Percentiles rank a stretch among this genome's conserved stretches.
These are phyloP conservation scores for Premnoplex brunnescens DNA, from an alignment of 2,797 vertebrate genomes.

Conservation along the genomic window DNA sequence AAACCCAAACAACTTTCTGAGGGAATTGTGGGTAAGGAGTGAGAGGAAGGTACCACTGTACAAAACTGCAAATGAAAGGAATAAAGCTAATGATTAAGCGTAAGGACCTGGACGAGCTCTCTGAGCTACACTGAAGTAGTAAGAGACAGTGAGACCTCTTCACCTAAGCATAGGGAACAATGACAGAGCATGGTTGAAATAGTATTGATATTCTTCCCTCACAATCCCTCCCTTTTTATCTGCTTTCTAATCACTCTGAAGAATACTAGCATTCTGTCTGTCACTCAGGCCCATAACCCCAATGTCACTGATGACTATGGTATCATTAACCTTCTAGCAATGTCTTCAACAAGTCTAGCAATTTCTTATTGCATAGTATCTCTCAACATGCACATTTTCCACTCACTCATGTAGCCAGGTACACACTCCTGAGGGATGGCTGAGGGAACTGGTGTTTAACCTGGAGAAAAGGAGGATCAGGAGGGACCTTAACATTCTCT, in stretches of 20 bases:
- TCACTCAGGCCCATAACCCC: not conserved
- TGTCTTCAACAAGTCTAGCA: not conserved
- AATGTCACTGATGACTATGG: not conserved
- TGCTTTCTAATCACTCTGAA: not conserved
- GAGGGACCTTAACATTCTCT: not conserved
- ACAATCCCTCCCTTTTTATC: not conserved
- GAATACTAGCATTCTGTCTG: not conserved
- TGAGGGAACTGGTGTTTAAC: not conserved
- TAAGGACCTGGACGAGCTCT: not conserved
- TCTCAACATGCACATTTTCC: not conserved
- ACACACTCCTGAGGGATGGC: not conserved
- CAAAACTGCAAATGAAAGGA: not conserved
- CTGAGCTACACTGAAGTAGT: not conserved
- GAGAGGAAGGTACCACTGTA: not conserved
- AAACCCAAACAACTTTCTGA: not conserved
- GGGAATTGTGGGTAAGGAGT: not conserved
- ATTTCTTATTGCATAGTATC: not conserved
- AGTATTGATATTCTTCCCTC: not conserved
- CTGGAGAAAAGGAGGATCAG: not conserved
- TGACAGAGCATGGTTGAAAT: not conserved
- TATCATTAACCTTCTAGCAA: not conserved
- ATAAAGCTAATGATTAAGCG: not conserved
- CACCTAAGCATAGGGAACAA: not conserved
- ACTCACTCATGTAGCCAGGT: not conserved
- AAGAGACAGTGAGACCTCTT: not conserved